Evolutionary conservation across 92 coral and sea anemone genomes (phyloP).

Genomic region (Zoanthus gigantus): DNA sequence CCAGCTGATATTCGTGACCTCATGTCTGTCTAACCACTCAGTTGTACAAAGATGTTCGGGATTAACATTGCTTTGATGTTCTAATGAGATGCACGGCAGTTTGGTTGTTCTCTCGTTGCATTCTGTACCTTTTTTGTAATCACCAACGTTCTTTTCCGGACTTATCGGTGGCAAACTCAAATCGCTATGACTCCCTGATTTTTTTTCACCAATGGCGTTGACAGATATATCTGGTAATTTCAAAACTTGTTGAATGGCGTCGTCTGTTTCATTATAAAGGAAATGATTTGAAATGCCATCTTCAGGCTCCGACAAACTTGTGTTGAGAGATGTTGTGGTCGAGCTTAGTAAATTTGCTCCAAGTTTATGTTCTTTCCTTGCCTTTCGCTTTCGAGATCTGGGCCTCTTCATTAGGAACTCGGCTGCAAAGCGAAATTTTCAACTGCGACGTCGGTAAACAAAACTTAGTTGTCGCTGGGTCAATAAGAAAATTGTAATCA

Average conservation of each 20-base stretch:
- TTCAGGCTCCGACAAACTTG: slow-evolving; percentile 49
- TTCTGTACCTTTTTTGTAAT: slow-evolving; percentile 47
- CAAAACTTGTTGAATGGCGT: slow-evolving; percentile 81
- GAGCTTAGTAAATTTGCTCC: slow-evolving; percentile 66
- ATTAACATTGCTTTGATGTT: slow-evolving; percentile 34
- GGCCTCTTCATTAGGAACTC: slow-evolving; percentile 65
- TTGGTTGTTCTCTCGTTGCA: slow-evolving; percentile 53
- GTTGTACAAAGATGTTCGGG: slow-evolving; percentile 21
- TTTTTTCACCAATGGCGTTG: slow-evolving; percentile 49
- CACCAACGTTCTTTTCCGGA: slow-evolving; percentile 65
- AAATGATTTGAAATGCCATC: slow-evolving; percentile 75
- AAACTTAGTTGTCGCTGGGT: too few relatives aligned
- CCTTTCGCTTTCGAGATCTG: slow-evolving; percentile 67
- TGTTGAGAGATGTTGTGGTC: slow-evolving; percentile 57
- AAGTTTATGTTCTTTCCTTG: slow-evolving; percentile 66
- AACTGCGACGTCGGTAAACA: not conserved
- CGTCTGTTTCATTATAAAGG: slow-evolving; percentile 77
- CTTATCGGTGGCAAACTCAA: slow-evolving; percentile 75
- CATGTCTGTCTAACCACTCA: slow-evolving; percentile 77
- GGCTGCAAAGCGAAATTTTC: not conserved
- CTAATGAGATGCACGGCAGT: slow-evolving; percentile 72
- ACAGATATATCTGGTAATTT: slow-evolving; percentile 82
- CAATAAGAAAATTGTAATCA: not conserved
- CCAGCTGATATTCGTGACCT: slow-evolving; percentile 76
- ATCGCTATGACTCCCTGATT: slow-evolving; percentile 51